Percentiles rank a stretch among this genome's conserved stretches.
phyloP scores from a whole-genome alignment of 2,797 vertebrate species.

The Anableps anableps region DNA sequence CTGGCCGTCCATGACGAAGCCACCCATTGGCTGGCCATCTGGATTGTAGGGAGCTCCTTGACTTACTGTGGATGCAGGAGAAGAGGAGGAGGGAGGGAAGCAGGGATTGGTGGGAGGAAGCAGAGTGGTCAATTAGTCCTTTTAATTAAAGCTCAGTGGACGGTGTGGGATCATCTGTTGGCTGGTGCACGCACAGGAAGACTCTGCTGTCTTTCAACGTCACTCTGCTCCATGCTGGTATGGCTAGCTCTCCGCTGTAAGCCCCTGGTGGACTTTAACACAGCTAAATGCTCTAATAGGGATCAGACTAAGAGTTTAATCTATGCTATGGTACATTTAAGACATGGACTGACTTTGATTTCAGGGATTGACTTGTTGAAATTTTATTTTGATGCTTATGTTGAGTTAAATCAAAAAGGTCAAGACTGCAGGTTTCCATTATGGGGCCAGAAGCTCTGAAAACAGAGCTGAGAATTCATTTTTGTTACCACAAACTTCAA shows the following conservation, averaged over 20 bases:
- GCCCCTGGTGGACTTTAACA: slow-evolving; percentile 58
- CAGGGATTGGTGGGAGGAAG: slow-evolving; percentile 64
- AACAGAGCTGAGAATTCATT: neutral
- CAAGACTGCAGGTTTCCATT: neutral
- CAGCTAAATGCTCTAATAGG: slow-evolving; percentile 54
- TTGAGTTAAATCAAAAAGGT: neutral
- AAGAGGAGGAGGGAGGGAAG: slow-evolving; percentile 65
- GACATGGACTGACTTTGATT: slow-evolving; percentile 26
- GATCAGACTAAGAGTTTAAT: slow-evolving; percentile 43
- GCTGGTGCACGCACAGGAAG: slow-evolving; percentile 67
- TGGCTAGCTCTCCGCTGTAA: slow-evolving; percentile 37
- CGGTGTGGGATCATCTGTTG: slow-evolving; percentile 80
- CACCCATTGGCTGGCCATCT: slow-evolving; percentile 98
- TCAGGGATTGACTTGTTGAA: neutral
- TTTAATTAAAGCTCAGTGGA: slow-evolving; percentile 85
- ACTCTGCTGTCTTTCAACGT: slow-evolving; percentile 52
- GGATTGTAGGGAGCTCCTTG: slow-evolving; percentile 99
- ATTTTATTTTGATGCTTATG: neutral
- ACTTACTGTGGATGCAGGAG: slow-evolving; percentile 90
- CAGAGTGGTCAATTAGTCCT: slow-evolving; percentile 83
- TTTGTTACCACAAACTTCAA: neutral
- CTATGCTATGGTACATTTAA: slow-evolving; percentile 14
- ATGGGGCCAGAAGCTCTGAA: neutral
- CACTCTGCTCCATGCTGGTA: slow-evolving; percentile 36
- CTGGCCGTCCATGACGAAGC: slow-evolving; percentile 99